A percentile compares a stretch with the other conserved stretches of the same genome.
phyloP scores from a whole-genome alignment of 1,140 invertebrate genomes.

The Lordiphosa collinella region DNA sequence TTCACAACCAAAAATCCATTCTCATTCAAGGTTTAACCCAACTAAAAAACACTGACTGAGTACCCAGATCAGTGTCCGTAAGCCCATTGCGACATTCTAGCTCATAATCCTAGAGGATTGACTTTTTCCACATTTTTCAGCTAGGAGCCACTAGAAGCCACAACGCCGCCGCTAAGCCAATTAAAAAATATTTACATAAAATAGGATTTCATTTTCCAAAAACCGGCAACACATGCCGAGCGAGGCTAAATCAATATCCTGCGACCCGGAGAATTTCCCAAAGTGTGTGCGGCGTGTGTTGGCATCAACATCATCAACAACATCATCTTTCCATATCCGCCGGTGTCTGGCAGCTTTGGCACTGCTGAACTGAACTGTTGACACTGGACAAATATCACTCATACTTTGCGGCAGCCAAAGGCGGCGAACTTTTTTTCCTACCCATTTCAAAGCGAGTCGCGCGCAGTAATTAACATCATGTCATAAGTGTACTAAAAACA shows the following conservation, averaged over 20 bases:
- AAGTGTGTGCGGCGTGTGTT: constrained; percentile 28
- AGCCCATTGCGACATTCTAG: constrained; percentile 38
- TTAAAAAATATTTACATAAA: constrained; percentile 65
- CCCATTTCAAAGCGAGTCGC: constrained; percentile 29
- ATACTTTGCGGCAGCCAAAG: constrained; percentile 1
- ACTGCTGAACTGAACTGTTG: constrained; percentile 34
- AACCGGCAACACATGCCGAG: constrained; percentile 47
- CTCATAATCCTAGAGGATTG: constrained; percentile 25
- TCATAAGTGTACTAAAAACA: constrained; percentile 71
- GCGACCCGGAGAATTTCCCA: constrained; percentile 9
- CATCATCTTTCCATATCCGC: constrained; percentile 13
- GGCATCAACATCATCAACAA: constrained; percentile 3
- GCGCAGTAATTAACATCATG: constrained; percentile 74
- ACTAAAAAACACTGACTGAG: too few species aligned
- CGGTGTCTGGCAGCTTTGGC: constrained; percentile 34
- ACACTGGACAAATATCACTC: constrained; percentile 27
- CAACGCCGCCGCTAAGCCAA: constrained; percentile 42
- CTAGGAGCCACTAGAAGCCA: constrained; percentile 15
- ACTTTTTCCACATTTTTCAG: constrained; percentile 6
- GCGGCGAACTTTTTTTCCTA: constrained; percentile 19
- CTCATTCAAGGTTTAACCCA: too few species aligned
- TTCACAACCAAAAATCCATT: too few species aligned
- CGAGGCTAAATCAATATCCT: constrained; percentile 35
- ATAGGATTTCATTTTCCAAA: constrained; percentile 2
- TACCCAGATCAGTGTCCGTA: not conserved